These are phyloP conservation scores for Terrapene triunguis DNA, from an alignment of 2,113 vertebrate genomes.

Conservation along the genomic window DNA sequence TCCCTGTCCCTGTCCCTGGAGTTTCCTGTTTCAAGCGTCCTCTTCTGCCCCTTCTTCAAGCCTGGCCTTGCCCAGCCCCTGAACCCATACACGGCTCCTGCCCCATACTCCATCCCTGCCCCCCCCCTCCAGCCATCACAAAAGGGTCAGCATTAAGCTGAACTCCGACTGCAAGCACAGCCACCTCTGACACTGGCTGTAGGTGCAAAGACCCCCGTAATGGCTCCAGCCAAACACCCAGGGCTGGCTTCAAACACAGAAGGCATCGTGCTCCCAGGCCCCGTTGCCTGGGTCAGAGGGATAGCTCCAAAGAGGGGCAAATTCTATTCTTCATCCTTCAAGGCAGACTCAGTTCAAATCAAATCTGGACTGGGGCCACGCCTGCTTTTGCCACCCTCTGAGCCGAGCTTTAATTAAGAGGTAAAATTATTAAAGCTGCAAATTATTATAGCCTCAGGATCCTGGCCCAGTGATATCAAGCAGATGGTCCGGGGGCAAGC, in stretches of 20 bases:
- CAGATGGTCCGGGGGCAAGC: slow-evolving; percentile 90
- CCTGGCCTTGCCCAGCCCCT: neutral
- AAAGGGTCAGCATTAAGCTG: neutral
- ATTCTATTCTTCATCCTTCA: slow-evolving; percentile 55
- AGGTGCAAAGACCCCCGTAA: accelerated
- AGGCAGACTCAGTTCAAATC: slow-evolving; percentile 24
- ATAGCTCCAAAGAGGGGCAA: neutral
- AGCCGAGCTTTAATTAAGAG: slow-evolving; percentile 84
- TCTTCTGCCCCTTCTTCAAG: neutral
- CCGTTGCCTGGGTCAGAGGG: accelerated
- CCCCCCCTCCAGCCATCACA: neutral
- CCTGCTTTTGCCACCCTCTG: slow-evolving; percentile 47
- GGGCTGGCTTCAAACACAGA: neutral
- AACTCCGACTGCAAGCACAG: accelerated
- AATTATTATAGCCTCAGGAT: slow-evolving; percentile 88
- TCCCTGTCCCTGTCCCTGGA: neutral
- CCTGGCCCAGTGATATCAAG: slow-evolving; percentile 83
- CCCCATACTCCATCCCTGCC: neutral
- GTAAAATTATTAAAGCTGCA: slow-evolving; percentile 90
- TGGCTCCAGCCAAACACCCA: neutral
- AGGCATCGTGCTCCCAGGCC: neutral
- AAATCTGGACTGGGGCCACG: slow-evolving; percentile 44
- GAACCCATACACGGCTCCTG: neutral
- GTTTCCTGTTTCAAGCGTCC: no score
- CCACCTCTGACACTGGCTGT: accelerated